Evolutionary conservation across 2,888 invertebrate genomes (phyloP).

Genomic region (Synergus gifuensis): DNA sequence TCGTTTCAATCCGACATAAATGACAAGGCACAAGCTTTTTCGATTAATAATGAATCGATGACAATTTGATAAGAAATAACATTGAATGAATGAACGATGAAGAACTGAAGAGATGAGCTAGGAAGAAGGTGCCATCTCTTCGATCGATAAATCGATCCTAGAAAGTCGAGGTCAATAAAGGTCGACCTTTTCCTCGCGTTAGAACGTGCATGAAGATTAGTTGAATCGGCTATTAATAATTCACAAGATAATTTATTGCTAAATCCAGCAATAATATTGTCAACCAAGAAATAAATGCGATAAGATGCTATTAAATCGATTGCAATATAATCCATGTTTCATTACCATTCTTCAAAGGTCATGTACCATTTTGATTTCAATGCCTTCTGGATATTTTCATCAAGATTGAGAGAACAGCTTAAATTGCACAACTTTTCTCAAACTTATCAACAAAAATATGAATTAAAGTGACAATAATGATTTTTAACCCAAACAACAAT

Average conservation of each 20-base stretch:
- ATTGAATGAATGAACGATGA: not conserved
- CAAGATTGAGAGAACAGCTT: not conserved
- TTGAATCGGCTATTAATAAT: conserved; percentile 34
- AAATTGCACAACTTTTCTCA: too few species aligned
- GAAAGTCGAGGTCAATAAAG: conserved; percentile 35
- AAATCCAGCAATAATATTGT: not conserved
- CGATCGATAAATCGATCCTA: conserved; percentile 33
- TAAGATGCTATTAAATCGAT: not conserved
- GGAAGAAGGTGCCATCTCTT: conserved; percentile 5
- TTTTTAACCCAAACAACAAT: not conserved
- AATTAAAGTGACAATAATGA: not conserved
- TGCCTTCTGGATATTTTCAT: not conserved
- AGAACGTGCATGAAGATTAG: conserved; percentile 32
- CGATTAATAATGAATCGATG: not conserved
- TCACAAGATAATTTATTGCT: conserved; percentile 31
- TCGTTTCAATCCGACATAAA: not conserved
- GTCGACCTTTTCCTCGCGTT: conserved; percentile 21
- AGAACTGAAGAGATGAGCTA: not conserved
- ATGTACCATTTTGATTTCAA: not conserved
- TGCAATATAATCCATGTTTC: not conserved
- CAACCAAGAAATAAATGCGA: not conserved
- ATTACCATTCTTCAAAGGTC: not conserved
- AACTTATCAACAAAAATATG: not conserved
- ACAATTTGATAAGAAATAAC: not conserved
- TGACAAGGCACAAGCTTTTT: not conserved